Evolutionary conservation across 2,797 vertebrate genomes (phyloP).

Genomic region (Sebastes iracundus): DNA sequence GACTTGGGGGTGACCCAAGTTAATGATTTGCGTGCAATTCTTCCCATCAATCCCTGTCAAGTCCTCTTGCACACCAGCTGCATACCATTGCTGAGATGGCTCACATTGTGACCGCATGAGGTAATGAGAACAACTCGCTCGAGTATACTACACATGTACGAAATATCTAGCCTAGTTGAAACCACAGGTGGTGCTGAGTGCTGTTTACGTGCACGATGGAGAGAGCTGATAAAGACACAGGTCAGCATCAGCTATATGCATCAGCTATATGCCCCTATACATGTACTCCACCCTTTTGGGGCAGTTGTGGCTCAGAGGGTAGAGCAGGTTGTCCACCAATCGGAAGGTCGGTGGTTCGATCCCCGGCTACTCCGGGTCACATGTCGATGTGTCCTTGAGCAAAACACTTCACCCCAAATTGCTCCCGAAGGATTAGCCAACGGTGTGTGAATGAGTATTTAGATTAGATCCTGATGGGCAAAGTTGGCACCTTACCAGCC

Average conservation of each 20-base stretch:
- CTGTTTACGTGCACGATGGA: conserved; percentile 59
- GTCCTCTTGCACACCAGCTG: conserved; percentile 74
- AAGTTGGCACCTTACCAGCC: too few species aligned
- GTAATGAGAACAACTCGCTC: conserved; percentile 79
- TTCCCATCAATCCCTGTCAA: conserved; percentile 79
- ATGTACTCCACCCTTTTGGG: conserved; percentile 21
- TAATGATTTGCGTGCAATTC: conserved; percentile 83
- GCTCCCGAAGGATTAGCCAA: too few species aligned
- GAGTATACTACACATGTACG: conserved; percentile 70
- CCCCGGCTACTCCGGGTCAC: too few species aligned
- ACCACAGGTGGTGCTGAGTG: conserved; percentile 65
- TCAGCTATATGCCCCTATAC: conserved; percentile 28
- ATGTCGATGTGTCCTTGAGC: too few species aligned
- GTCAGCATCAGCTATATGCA: conserved; percentile 43
- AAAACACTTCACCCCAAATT: too few species aligned
- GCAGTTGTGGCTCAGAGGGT: too few species aligned
- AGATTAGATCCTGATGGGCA: too few species aligned
- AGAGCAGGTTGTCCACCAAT: too few species aligned
- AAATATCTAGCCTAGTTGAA: conserved; percentile 63
- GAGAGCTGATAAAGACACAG: conserved; percentile 48
- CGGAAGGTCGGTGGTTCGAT: too few species aligned
- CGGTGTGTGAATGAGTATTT: too few species aligned
- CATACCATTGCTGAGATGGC: conserved; percentile 83
- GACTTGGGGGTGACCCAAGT: conserved; percentile 80
- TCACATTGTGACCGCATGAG: conserved; percentile 87